Evolutionary conservation across 2,888 invertebrate species (phyloP).

Genomic region (Metallyticus violacea): DNA sequence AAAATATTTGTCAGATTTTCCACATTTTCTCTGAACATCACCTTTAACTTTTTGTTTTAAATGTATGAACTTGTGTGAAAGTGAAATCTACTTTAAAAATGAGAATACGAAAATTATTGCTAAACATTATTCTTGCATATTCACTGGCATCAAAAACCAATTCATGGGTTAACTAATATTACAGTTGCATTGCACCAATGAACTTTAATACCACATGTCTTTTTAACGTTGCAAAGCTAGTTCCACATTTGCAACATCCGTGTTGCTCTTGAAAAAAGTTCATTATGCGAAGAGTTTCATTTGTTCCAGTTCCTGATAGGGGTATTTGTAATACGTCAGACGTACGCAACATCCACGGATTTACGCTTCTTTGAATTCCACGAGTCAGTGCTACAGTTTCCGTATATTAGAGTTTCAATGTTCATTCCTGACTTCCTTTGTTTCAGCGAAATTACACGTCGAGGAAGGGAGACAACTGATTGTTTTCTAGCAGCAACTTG

Average conservation of each 20-base stretch:
- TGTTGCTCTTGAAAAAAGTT: neutral
- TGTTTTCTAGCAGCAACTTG: neutral
- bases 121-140: too few relatives aligned
- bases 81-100: too few relatives aligned
- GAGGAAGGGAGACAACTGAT: neutral
- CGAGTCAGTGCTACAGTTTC: neutral
- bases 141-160: too few relatives aligned
- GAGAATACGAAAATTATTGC: too few relatives aligned
- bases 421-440: neutral
- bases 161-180: too few relatives aligned
- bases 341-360: neutral
- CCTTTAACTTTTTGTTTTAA: too few relatives aligned
- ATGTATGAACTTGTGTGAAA: too few relatives aligned
- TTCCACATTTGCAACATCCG: neutral
- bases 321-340: neutral
- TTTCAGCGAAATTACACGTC: neutral
- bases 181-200: too few relatives aligned
- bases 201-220: too few relatives aligned
- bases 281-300: neutral
- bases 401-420: neutral
- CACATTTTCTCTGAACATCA: too few relatives aligned
- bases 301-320: neutral
- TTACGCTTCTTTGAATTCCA: neutral
- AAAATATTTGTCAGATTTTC: too few relatives aligned
- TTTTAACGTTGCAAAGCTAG: neutral